Evolutionary conservation across 2,113 vertebrate genomes (phyloP), one percentile per base, ranked within the genome.

Genomic region (Noturus placidus): DNA sequence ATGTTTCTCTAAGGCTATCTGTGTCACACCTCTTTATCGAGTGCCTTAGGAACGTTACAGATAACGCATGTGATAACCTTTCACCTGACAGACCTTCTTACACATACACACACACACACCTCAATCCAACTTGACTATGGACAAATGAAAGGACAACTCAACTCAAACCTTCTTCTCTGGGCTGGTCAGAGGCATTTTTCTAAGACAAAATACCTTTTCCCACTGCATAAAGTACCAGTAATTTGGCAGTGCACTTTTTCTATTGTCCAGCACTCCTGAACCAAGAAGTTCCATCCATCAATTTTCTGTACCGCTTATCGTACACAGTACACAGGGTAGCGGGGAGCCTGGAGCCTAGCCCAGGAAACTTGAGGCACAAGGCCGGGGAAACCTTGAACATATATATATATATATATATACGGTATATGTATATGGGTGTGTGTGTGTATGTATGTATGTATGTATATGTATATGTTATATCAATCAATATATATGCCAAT

Each of bases 21-120:
- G 59, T 67, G 70, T 88, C 54, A 79, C 83, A 88, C 52, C 78
- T 86, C 72, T 59, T 57, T 80, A 88, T 79, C n/a, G 54, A 79
- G 83, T 88, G 89, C 33, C 85, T 20, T 63, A 42, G 59, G 33
- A 35, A 56, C 27, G 9, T 56, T 72, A 59, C 19, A 88, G 89
- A 86, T 67, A 87, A 69, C 42, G 82, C 42, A 7, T 52, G 7
- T 25, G 65, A 87, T 89, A 79, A 89, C 86, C 86, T 85, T 84
- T 50, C 7, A 87, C 69, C 69, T 65, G 33, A 82, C 59, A 87
- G 80, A 85, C 88, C 74, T 77, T 77, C 33, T 63, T 65, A 50
- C 77, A 74, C 78, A 81, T 65, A 77, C 88, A 79, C 57, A 63
- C 61, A 69, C 70, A 76, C 87, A 87, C 70, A 70, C 61, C 72